phyloP scores from a whole-genome alignment of 2,113 vertebrate genomes.

The Xyrauchen texanus region DNA sequence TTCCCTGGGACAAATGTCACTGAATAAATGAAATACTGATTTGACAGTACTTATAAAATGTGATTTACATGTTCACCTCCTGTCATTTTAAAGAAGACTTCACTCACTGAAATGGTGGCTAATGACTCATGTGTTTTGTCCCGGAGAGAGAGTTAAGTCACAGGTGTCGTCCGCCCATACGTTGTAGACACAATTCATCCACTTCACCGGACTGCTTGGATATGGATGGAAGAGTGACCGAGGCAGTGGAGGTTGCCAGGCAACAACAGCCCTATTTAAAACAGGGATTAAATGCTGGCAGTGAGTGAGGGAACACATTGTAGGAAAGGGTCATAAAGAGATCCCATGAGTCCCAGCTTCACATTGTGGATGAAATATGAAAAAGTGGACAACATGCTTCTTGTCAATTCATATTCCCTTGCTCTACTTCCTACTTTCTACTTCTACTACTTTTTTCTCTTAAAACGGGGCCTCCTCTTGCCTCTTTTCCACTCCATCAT shows the following conservation, averaged over 20 bases:
- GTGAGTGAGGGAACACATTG: constrained; percentile 45
- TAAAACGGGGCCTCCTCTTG: background rate
- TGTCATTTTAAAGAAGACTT: background rate
- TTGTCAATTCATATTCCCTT: constrained; percentile 9
- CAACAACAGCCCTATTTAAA: constrained; percentile 46
- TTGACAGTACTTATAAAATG: background rate
- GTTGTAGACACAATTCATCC: constrained; percentile 42
- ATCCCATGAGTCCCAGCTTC: constrained; percentile 31
- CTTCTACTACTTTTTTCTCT: background rate
- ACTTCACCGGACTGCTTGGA: constrained; percentile 43
- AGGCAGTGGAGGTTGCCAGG: constrained; percentile 60
- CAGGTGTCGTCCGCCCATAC: background rate
- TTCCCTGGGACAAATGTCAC: background rate
- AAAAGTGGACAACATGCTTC: background rate
- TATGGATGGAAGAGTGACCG: constrained; percentile 29
- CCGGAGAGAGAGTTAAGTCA: background rate
- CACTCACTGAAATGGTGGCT: background rate
- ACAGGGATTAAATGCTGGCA: constrained; percentile 36
- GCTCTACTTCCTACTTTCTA: background rate
- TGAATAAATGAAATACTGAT: background rate
- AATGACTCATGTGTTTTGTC: constrained; percentile 24
- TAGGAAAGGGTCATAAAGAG: constrained; percentile 37
- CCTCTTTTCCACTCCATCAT: too few species aligned
- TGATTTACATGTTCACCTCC: too few species aligned
- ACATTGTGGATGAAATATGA: constrained; percentile 10